These are phyloP conservation scores for Drosophila kurseongensis DNA, from an alignment of 1,140 invertebrate genomes.

Conservation along the genomic window DNA sequence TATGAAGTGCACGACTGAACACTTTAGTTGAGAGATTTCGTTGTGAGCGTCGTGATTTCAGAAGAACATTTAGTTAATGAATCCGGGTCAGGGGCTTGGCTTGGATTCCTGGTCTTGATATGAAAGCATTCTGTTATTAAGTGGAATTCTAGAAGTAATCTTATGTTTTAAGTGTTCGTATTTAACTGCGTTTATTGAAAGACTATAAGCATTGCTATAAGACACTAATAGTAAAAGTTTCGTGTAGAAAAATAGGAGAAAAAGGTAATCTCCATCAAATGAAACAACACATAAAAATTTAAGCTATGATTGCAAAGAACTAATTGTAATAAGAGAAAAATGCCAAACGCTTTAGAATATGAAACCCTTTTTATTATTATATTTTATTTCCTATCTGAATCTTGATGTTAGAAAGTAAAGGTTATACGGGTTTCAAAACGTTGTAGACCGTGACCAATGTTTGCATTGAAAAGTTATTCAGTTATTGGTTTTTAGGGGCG, in stretches of 20 bases:
- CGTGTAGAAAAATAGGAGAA: too few species aligned
- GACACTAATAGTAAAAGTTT: too few species aligned
- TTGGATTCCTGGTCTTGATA: slow-evolving; percentile 6
- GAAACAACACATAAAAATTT: too few species aligned
- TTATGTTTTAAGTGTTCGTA: neutral
- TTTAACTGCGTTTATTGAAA: neutral
- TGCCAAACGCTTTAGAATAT: too few species aligned
- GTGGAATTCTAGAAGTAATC: slow-evolving; percentile 7
- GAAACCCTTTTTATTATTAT: too few species aligned
- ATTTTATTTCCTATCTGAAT: neutral
- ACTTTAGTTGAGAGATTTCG: slow-evolving; percentile 28
- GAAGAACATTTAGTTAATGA: slow-evolving; percentile 22
- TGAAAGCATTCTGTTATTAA: slow-evolving; percentile 15
- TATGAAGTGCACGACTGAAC: slow-evolving; percentile 34
- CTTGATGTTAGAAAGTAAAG: neutral
- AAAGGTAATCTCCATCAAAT: too few species aligned
- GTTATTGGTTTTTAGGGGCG: slow-evolving; percentile 53
- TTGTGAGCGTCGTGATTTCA: neutral
- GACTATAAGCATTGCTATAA: too few species aligned
- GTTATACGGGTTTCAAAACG: neutral
- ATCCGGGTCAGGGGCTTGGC: slow-evolving; percentile 13
- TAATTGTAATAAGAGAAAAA: too few species aligned
- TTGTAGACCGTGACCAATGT: slow-evolving; percentile 23
- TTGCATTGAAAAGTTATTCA: slow-evolving; percentile 58
- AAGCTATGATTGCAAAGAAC: too few species aligned